Evolutionary conservation across 1,140 invertebrate genomes (phyloP).

Genomic region (Araneus ventricosus): DNA sequence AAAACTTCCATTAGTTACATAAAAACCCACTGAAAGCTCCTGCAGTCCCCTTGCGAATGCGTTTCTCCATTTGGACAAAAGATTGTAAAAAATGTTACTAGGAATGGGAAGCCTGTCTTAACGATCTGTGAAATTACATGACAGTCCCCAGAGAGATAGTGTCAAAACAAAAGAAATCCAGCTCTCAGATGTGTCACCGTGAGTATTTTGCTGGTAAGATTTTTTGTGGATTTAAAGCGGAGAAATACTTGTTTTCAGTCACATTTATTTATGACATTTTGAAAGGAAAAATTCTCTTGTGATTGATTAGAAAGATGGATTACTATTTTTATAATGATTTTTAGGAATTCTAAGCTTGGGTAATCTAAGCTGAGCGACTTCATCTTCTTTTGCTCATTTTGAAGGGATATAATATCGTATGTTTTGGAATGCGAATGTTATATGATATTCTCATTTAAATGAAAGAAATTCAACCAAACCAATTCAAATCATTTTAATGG

Average conservation of each 20-base stretch:
- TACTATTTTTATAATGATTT: no score
- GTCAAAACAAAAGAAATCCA: constrained; percentile 22
- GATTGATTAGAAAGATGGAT: no score
- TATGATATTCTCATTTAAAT: no score
- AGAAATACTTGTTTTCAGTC: neutral
- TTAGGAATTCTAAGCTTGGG: no score
- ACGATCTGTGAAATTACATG: constrained; percentile 29
- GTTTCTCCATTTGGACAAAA: neutral
- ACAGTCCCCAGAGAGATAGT: neutral
- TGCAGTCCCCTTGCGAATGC: neutral
- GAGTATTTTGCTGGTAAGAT: neutral
- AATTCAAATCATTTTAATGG: no score
- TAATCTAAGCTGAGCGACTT: no score
- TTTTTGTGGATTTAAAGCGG: neutral
- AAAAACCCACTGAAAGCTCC: neutral
- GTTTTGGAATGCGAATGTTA: no score
- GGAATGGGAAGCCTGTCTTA: neutral
- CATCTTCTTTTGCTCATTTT: no score
- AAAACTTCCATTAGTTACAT: neutral
- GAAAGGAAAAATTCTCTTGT: no score
- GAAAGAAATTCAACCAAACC: no score
- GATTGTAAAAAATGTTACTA: neutral
- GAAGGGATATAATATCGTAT: no score
- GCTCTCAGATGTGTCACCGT: neutral
- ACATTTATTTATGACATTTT: no score